Conservation (phyloP, 1,140 invertebrate species). For the Lepidurus couesii region DNA sequence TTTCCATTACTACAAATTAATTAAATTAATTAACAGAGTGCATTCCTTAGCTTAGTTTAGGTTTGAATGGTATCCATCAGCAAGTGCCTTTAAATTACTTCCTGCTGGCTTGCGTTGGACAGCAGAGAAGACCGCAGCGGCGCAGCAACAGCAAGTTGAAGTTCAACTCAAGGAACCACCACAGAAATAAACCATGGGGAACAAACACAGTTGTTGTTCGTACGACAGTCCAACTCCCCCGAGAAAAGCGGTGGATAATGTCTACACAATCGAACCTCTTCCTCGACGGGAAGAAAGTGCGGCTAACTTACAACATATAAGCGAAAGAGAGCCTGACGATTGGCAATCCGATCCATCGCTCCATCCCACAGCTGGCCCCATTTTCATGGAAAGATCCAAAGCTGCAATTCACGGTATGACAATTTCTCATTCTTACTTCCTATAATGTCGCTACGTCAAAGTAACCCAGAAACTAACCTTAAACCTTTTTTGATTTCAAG, state of each 20-base stretch:
- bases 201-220: conserved; percentile 69
- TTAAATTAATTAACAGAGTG: no score
- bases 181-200: conserved; percentile 54
- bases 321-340: conserved; percentile 92
- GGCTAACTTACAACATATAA: conserved; percentile 93
- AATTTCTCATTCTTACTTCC: conserved; percentile 33
- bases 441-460: not conserved
- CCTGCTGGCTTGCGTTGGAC: not conserved
- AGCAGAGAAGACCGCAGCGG: not conserved
- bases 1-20: no score
- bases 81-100: not conserved
- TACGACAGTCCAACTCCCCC: conserved; percentile 43
- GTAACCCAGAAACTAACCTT: not conserved
- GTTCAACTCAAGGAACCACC: not conserved
- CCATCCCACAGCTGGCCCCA: conserved; percentile 87
- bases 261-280: conserved; percentile 51
- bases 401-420: conserved; percentile 73
- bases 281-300: conserved; percentile 70
- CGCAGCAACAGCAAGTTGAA: not conserved
- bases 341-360: conserved; percentile 91
- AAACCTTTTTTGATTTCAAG: conserved; percentile 24
- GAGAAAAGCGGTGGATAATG: conserved; percentile 28
- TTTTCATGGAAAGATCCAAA: conserved; percentile 93
- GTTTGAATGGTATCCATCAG: not conserved
- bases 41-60: not conserved